Base-by-base conservation (phyloP, 2,888 invertebrate genomes). In the Frankliniella intonsa region DNA sequence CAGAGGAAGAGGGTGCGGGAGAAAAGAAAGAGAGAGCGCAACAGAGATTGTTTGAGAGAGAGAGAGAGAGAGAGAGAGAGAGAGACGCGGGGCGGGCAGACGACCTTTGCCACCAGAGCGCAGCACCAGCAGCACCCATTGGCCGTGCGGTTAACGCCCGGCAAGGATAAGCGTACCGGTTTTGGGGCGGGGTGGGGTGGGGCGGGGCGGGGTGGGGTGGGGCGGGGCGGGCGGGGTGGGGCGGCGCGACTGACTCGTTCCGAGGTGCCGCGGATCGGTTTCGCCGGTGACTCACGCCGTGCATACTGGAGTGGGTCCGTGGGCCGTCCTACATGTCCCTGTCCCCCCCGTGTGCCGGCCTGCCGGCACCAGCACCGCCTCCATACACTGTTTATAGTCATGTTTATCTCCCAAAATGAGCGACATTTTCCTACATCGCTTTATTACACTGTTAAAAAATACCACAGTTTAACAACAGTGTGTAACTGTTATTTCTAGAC, bases 91-190 rank as follows among this genome's bases (percentile, higher is more conserved):
- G 38, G 38, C 38, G 38, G 38, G 38, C 38, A 38, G 38, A 38
- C 38, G 38, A 38, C 38, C 38, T 38, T 38, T 38, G 38, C 38
- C 38, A 38, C 38, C 38, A 38, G 38, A 38, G 17, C 11, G 55
- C 17, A 19, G 55, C 55, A 55, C 55, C 5, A 19, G 55, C 55
- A 19, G 19, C 17, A 14, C 14, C 5, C 55, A 14, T 55, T 14
- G 55, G 55, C 38, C 38, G 38, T 38, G 38, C 55, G 55, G 55
- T 19, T 55, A 55, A 55, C 55, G 19, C 19, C 55, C 55, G 14
- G 55, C 55, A 55, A 55, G 55, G 55, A 55, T 55, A 55, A 55
- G 55, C 55, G 19, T 55, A 55, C 55, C 55, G 55, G 80, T n/a
- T 81, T 9, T 81, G 27, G 80, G 27, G 50, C 50, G 80, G 17